These are phyloP conservation scores for Microplitis manilae DNA, from an alignment of 2,888 invertebrate species.

Conservation along the genomic window DNA sequence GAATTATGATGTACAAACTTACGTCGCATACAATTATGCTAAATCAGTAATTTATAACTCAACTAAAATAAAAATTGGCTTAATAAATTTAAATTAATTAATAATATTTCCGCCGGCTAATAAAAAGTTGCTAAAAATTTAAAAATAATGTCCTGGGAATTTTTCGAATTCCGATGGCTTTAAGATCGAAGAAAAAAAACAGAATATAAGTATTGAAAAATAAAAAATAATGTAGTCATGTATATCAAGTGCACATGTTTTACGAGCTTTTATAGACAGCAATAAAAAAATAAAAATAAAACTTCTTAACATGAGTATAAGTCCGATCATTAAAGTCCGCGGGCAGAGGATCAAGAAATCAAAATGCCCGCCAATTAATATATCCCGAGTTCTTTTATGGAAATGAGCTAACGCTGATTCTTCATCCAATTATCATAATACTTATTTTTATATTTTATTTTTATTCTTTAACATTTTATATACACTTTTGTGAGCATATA, in stretches of 20 bases:
- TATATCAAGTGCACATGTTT: constrained; percentile 7
- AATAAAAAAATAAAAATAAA: constrained; percentile 65
- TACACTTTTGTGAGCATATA: not conserved
- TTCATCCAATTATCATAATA: constrained; percentile 26
- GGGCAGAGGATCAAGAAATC: constrained; percentile 50
- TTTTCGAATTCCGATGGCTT: no score
- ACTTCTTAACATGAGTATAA: constrained; percentile 64
- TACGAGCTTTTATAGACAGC: constrained; percentile 34
- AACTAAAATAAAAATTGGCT: no score
- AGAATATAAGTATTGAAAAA: not conserved
- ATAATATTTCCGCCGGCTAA: no score
- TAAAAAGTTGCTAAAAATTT: no score
- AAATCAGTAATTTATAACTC: not conserved
- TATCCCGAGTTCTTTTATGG: constrained; percentile 44
- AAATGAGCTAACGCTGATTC: constrained; percentile 26
- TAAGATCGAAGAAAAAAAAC: no score
- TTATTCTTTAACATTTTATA: not conserved
- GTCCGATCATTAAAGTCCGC: constrained; percentile 66
- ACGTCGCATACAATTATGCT: not conserved
- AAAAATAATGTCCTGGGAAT: no score
- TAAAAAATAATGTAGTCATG: not conserved
- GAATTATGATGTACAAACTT: not conserved
- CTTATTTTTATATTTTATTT: constrained; percentile 12
- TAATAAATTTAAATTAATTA: no score
- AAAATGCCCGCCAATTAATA: constrained; percentile 66